Evolutionary conservation across 2,113 vertebrate species (phyloP).

Genomic region (Dicaeum eximium): DNA sequence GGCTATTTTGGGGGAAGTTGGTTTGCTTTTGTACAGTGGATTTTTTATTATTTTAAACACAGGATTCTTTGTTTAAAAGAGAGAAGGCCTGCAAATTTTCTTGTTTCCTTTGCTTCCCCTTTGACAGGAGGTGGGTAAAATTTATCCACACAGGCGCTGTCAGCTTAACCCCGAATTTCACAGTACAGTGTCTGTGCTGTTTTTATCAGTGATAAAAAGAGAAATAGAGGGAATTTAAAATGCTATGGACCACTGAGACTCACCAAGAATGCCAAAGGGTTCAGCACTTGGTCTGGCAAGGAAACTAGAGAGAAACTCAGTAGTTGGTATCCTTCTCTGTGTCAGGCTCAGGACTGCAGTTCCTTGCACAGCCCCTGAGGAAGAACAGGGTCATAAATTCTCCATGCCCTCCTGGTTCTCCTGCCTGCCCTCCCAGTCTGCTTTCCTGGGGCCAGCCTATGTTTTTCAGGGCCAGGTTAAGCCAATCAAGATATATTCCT

Average conservation of each 20-base stretch:
- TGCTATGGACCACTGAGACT: background rate
- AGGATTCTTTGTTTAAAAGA: conserved; percentile 60
- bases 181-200: background rate
- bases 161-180: background rate
- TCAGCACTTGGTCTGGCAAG: background rate
- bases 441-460: background rate
- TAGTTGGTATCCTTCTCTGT: background rate
- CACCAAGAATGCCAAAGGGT: background rate
- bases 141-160: background rate
- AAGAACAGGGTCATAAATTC: background rate
- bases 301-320: background rate
- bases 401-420: background rate
- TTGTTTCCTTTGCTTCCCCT: conserved; percentile 36
- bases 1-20: conserved; percentile 25
- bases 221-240: background rate
- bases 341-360: background rate
- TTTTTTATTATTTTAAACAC: conserved; percentile 63
- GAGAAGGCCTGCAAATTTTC: conserved; percentile 42
- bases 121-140: conserved; percentile 18
- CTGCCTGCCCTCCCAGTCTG: background rate
- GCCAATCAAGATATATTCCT: background rate
- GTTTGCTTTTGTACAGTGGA: conserved; percentile 38
- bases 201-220: background rate
- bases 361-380: background rate
- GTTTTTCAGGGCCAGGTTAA: background rate